Evolutionary conservation across 2,113 vertebrate genomes (phyloP).

Genomic region (Rhinopomastus cyanomelas): DNA sequence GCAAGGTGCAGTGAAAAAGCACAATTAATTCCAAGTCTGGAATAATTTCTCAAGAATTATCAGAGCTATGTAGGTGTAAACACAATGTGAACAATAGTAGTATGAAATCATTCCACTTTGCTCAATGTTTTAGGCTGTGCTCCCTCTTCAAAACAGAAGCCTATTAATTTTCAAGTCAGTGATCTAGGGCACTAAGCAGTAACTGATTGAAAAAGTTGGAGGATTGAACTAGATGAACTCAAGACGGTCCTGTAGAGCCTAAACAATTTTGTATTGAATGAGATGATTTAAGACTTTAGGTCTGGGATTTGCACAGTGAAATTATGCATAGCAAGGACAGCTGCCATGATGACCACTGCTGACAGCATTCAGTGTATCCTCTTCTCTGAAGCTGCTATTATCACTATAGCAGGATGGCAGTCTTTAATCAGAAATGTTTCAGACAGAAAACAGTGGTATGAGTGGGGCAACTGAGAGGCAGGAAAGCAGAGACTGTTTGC

Average conservation of each 20-base stretch:
- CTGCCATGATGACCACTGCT: not conserved
- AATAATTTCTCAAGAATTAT: conserved; percentile 12
- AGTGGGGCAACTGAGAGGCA: not conserved
- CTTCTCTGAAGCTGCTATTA: not conserved
- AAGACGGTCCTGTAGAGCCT: not conserved
- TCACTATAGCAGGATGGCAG: not conserved
- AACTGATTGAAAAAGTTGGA: not conserved
- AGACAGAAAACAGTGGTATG: not conserved
- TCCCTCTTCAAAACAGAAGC: not conserved
- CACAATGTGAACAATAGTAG: not conserved
- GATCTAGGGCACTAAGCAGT: not conserved
- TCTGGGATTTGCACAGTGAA: not conserved
- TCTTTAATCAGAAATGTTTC: not conserved
- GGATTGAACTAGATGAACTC: not conserved
- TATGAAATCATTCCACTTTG: not conserved
- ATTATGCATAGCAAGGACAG: not conserved
- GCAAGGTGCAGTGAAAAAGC: rapidly evolving
- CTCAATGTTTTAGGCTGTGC: not conserved
- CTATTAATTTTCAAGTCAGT: not conserved
- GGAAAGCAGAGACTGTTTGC: not conserved
- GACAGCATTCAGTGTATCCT: not conserved
- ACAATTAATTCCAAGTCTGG: not conserved
- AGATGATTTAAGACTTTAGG: not conserved
- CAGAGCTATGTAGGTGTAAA: not conserved
- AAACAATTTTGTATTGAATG: not conserved